Base-by-base conservation (phyloP, 2,888 invertebrate genomes). In the Encarsia formosa region DNA sequence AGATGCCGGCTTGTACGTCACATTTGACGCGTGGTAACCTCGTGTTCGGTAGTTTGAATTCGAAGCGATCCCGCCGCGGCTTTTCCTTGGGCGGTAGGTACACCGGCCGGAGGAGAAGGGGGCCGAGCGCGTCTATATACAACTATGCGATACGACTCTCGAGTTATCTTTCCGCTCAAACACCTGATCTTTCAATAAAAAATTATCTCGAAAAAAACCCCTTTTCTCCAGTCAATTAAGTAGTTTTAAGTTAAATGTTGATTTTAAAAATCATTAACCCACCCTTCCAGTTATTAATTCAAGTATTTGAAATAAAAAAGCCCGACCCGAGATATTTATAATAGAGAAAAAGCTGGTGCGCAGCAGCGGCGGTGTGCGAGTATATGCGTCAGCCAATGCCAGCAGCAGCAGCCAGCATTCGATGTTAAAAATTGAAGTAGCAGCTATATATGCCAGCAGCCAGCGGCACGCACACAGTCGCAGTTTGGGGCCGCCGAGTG, bases 1-100 rank as follows among this genome's bases (percentile, higher is more conserved):
- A n/a, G n/a, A n/a, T n/a, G n/a, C n/a, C n/a, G n/a, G n/a, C n/a
- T n/a, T n/a, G n/a, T 16, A 66, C 68, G 73, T 71, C 71, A 73
- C 69, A 68, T 72, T 73, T 73, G 73, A 73, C 71, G 73, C 72
- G 71, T 72, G 73, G 66, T 70, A 71, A 72, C 73, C 72, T 72
- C 56, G 52, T 72, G 73, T 72, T 71, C 71, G 68, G 72, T 71
- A 68, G 71, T 73, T 73, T 72, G 71, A 73, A 73, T 73, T 73
- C 69, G 64, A 72, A 70, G 70, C 72, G 70, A 73, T 72, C 73
- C 73, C 73, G 72, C n/a, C n/a, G n/a, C n/a, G n/a, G n/a, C 72
- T 71, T 72, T 73, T 73, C 70, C 71, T 72, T 71, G 71, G 69
- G 62, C 6, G 8, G 37, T 13, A 8, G 18, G 5, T 18, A 19